phyloP scores from a whole-genome alignment of 1,140 invertebrate species.

The Batillaria attramentaria region DNA sequence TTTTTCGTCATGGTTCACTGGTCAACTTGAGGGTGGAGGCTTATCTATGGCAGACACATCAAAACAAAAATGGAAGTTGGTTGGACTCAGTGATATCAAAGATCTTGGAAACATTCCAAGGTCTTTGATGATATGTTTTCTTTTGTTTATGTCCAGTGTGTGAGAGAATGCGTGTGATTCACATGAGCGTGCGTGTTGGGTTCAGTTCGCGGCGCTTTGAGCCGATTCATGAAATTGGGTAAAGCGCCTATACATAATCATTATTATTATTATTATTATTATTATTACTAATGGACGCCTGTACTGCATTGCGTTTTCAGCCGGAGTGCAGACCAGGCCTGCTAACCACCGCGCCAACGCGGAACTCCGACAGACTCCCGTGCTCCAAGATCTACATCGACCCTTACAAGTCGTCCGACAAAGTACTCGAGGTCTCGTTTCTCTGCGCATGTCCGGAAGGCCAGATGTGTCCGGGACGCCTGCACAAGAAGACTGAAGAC shows the following conservation, averaged over 20 bases:
- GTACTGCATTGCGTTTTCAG: background rate
- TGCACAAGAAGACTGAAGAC: constrained; percentile 35
- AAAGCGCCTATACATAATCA: constrained; percentile 5
- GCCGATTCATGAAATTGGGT: background rate
- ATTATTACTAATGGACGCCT: background rate
- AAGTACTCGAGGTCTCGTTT: constrained; percentile 40
- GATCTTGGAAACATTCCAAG: too few relatives aligned
- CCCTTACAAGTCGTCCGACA: constrained; percentile 29
- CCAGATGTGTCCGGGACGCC: constrained; percentile 39
- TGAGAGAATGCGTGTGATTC: too few relatives aligned
- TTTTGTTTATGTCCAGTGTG: too few relatives aligned
- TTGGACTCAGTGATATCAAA: too few relatives aligned
- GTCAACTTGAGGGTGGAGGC: too few relatives aligned
- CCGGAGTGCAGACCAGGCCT: background rate
- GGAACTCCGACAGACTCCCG: background rate
- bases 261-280: background rate
- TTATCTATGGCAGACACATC: too few relatives aligned
- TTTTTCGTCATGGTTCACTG: too few relatives aligned
- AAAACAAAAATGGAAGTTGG: too few relatives aligned
- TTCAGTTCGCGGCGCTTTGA: background rate
- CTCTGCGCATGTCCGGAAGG: constrained; percentile 41
- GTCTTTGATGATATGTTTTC: too few relatives aligned
- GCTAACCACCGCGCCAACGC: background rate
- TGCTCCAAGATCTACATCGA: constrained; percentile 45
- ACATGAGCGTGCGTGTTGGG: background rate